Conservation (phyloP, 2,113 vertebrate genomes). For the Paralichthys olivaceus region DNA sequence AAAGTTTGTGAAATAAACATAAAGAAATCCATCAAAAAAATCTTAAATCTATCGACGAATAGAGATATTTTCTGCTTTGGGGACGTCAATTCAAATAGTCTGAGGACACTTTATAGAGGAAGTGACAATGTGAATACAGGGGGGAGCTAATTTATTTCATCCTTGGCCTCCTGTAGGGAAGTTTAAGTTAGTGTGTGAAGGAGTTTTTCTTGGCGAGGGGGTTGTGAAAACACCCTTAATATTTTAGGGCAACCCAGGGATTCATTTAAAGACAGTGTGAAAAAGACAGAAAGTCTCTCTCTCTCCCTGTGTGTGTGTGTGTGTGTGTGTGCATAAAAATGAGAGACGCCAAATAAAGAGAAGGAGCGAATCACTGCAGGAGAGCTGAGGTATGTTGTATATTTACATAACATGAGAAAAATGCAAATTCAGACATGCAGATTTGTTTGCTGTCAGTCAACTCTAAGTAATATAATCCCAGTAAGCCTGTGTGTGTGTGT, state of each 20-base stretch:
- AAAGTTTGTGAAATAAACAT: no score
- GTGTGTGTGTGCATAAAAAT: background rate
- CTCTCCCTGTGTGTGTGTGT: background rate
- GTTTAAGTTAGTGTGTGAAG: constrained; percentile 5
- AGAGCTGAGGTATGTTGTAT: background rate
- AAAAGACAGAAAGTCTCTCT: background rate
- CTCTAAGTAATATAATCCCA: no score
- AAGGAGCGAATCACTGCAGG: no score
- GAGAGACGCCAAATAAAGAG: background rate
- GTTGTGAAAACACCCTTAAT: constrained; percentile 55
- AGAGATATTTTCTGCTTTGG: background rate
- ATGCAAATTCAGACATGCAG: background rate
- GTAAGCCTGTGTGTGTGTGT: no score
- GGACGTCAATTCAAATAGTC: background rate
- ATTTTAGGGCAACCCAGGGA: constrained; percentile 53
- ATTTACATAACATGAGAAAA: background rate
- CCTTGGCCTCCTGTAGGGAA: constrained; percentile 5
- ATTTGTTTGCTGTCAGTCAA: no score
- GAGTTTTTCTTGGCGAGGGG: constrained; percentile 42
- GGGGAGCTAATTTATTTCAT: constrained; percentile 32
- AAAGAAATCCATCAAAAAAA: no score
- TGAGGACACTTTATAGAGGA: background rate
- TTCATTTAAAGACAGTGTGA: constrained; percentile 49
- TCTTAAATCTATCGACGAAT: background rate
- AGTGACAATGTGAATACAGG: background rate